A percentile compares a stretch with the other conserved stretches of the same genome.
Evolutionary conservation across 2,888 invertebrate species (phyloP).

Genomic region (Pardosa pseudoannulata): DNA sequence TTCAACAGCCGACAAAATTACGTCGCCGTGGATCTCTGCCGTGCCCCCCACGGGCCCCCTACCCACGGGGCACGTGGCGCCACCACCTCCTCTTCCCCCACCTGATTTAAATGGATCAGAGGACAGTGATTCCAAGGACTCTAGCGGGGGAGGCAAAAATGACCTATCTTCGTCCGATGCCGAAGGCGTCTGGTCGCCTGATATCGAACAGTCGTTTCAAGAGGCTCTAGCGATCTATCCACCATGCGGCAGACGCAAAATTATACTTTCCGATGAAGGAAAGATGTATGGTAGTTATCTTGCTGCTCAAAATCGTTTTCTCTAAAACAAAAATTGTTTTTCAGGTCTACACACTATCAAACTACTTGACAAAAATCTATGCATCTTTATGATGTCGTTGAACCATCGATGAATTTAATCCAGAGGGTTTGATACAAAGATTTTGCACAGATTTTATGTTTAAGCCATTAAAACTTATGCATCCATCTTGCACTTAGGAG

Average conservation of each 20-base stretch:
- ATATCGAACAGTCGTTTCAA: slow-evolving; percentile 99
- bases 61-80: slow-evolving; percentile 80
- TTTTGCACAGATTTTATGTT: too few species aligned
- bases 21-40: slow-evolving; percentile 96
- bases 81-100: slow-evolving; percentile 93
- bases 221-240: slow-evolving; percentile 99
- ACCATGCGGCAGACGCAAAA: slow-evolving; percentile 99
- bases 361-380: too few species aligned
- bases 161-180: slow-evolving; percentile 92
- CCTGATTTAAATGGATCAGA: slow-evolving; percentile 90
- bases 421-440: too few species aligned
- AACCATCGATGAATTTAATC: too few species aligned
- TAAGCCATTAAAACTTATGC: too few species aligned
- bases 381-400: too few species aligned
- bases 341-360: too few species aligned
- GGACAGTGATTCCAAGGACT: slow-evolving; percentile 85
- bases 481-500: too few species aligned
- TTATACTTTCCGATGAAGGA: slow-evolving; percentile 99
- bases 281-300: slow-evolving; percentile 98
- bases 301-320: too few species aligned
- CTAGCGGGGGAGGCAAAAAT: slow-evolving; percentile 78
- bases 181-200: slow-evolving; percentile 99
- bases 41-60: slow-evolving; percentile 79
- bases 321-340: too few species aligned
- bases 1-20: slow-evolving; percentile 87